Percentiles rank a stretch among this genome's conserved stretches.
These are phyloP conservation scores for Antheraea yamamai DNA, from an alignment of 2,888 invertebrate species.

Conservation along the genomic window DNA sequence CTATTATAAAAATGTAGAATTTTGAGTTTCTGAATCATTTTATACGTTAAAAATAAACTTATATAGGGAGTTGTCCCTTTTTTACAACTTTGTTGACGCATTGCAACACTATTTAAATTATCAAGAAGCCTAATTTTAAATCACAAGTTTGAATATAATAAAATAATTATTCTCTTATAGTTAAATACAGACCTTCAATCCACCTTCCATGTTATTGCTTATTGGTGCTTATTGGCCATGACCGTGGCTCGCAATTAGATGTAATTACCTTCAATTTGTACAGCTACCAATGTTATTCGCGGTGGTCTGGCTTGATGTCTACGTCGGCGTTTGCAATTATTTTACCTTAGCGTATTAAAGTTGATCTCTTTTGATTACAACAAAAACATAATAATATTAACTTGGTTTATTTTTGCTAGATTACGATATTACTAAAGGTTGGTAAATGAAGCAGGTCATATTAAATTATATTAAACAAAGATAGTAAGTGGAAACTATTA, in stretches of 20 bases:
- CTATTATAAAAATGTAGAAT: background rate
- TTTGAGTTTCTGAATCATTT: background rate
- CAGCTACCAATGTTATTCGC: constrained; percentile 71
- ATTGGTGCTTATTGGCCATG: constrained; percentile 82
- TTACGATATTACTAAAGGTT: background rate
- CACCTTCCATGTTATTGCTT: constrained; percentile 74
- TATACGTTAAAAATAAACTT: no score
- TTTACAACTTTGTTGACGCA: background rate
- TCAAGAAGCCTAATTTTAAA: background rate
- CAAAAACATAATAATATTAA: constrained; percentile 46
- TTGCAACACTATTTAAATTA: background rate
- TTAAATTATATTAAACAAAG: background rate
- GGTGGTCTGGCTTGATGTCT: constrained; percentile 61
- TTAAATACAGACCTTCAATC: constrained; percentile 53
- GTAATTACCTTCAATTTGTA: constrained; percentile 80
- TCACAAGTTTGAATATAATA: constrained; percentile 6
- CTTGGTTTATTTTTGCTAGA: constrained; percentile 28
- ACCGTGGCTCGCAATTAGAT: constrained; percentile 78
- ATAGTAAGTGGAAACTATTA: no score
- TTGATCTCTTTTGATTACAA: constrained; percentile 49
- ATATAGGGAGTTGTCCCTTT: no score
- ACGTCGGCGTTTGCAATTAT: constrained; percentile 64
- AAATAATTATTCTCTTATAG: constrained; percentile 33
- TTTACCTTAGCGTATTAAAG: constrained; percentile 64
- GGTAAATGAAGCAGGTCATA: background rate